Evolutionary conservation across 2,113 vertebrate genomes (phyloP).

Genomic region (Thalassoma bifasciatum): DNA sequence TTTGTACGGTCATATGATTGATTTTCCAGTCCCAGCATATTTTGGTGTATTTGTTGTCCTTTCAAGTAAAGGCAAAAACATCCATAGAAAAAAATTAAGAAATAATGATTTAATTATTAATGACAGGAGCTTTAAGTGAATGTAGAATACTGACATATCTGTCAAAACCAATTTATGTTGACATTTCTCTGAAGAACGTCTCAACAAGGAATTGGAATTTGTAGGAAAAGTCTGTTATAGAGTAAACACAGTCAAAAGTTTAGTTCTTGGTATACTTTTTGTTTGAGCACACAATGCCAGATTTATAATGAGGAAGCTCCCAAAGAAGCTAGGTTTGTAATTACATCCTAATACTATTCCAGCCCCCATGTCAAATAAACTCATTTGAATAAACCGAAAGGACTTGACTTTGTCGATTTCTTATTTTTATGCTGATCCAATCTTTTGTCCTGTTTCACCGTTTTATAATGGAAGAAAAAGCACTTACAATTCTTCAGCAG

Average conservation of each 20-base stretch:
- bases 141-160: constrained; percentile 5
- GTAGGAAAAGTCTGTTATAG: constrained; percentile 9
- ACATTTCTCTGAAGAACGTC: constrained; percentile 6
- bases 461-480: background rate
- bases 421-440: background rate
- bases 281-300: background rate
- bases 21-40: too few relatives aligned
- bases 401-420: background rate
- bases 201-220: background rate
- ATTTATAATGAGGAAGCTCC: background rate
- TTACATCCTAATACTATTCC: background rate
- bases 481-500: constrained; percentile 26
- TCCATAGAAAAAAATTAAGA: too few relatives aligned
- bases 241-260: background rate
- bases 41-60: too few relatives aligned
- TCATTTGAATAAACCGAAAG: background rate
- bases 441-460: background rate
- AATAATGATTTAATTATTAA: too few relatives aligned
- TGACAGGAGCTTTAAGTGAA: too few relatives aligned
- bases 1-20: too few relatives aligned
- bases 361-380: background rate
- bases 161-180: background rate
- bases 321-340: background rate
- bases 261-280: background rate
- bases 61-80: too few relatives aligned